These are phyloP conservation scores for Stichodactyla mertensii DNA, from an alignment of 64 coral and sea anemone genomes.

Conservation along the genomic window DNA sequence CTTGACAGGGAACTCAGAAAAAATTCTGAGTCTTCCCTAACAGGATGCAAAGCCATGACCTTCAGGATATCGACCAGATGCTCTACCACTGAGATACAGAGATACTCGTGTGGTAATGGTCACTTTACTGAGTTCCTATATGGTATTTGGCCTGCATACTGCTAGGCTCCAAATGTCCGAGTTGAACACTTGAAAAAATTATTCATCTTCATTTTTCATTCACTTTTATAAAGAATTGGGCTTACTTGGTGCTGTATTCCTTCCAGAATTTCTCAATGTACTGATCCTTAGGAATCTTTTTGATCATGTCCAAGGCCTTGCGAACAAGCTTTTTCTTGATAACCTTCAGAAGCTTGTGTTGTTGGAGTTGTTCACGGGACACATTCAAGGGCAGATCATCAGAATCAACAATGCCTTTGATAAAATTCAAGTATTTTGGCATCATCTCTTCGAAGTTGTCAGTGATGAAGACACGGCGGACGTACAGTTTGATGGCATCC, in stretches of 20 bases:
- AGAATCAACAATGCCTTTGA: slow-evolving; percentile 92
- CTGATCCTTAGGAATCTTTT: slow-evolving; percentile 98
- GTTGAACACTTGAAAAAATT: too few relatives aligned
- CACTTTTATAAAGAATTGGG: too few relatives aligned
- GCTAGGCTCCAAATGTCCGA: too few relatives aligned
- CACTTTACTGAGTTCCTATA: too few relatives aligned
- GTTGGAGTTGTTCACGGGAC: slow-evolving; percentile 90
- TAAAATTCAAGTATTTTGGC: slow-evolving; percentile 89
- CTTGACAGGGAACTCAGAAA: too few relatives aligned
- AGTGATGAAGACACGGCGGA: slow-evolving; percentile 98
- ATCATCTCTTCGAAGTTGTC: slow-evolving; percentile 99
- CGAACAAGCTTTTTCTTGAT: slow-evolving; percentile 98
- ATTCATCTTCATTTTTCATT: too few relatives aligned
- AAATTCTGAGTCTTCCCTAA: too few relatives aligned
- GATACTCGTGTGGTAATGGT: too few relatives aligned
- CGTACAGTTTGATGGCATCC: slow-evolving; percentile 93
- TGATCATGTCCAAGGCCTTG: slow-evolving; percentile 98
- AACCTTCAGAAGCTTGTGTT: slow-evolving; percentile 96
- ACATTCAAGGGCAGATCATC: slow-evolving; percentile 96
- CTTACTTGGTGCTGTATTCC: slow-evolving; percentile 97
- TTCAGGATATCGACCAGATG: too few relatives aligned
- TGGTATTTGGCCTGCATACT: too few relatives aligned
- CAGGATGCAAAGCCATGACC: too few relatives aligned
- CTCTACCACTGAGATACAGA: too few relatives aligned
- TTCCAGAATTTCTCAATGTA: slow-evolving; percentile 99